Evolutionary conservation across 2,113 vertebrate genomes (phyloP).

Genomic region (Phalacrocorax pelagicus): DNA sequence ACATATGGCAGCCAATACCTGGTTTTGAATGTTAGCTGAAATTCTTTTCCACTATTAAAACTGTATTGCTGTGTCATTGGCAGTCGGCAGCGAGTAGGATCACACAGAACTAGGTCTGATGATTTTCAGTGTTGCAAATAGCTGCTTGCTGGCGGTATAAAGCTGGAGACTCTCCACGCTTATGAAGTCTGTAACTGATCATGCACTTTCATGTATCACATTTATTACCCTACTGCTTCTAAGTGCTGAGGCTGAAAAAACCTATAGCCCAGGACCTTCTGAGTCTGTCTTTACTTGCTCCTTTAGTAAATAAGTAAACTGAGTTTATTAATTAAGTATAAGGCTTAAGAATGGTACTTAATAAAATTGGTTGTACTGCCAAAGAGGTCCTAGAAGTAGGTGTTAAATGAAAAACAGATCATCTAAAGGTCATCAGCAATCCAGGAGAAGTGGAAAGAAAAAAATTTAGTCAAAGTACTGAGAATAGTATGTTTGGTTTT

Average conservation of each 20-base stretch:
- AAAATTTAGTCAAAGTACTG: background rate
- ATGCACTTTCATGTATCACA: background rate
- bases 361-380: background rate
- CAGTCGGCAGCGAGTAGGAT: background rate
- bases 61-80: background rate
- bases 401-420: background rate
- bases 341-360: background rate
- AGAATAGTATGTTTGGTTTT: background rate
- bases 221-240: background rate
- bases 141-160: background rate
- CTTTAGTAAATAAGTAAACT: background rate
- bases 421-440: background rate
- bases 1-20: background rate
- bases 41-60: background rate
- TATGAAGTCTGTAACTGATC: background rate
- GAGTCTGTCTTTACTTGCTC: background rate
- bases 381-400: background rate
- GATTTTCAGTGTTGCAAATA: background rate
- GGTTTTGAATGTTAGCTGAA: background rate
- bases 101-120: background rate
- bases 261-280: background rate
- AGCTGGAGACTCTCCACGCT: background rate
- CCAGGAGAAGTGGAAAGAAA: background rate
- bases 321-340: background rate
- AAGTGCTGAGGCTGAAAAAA: background rate